phyloP scores from a whole-genome alignment of 1,140 invertebrate genomes.

The Leptinotarsa undecemlineata region DNA sequence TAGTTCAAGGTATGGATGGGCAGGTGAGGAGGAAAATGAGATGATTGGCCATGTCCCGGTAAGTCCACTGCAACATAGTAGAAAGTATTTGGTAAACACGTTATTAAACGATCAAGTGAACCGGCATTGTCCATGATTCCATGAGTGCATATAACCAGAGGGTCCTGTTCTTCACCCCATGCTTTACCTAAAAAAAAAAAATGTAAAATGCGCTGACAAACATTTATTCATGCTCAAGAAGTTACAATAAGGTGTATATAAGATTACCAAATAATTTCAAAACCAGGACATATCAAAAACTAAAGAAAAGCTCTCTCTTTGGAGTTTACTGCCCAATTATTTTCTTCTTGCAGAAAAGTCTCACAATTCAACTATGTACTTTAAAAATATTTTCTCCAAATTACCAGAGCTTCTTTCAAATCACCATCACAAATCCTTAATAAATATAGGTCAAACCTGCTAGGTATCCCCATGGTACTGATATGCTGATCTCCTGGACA shows the following conservation, averaged over 20 bases:
- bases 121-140: slow-evolving; percentile 68
- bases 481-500: not conserved
- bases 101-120: slow-evolving; percentile 67
- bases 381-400: not conserved
- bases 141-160: slow-evolving; percentile 65
- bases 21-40: slow-evolving; percentile 61
- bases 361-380: not conserved
- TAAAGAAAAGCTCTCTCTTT: not conserved
- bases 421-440: not conserved
- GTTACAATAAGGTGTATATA: not conserved
- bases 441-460: not conserved
- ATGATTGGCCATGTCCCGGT: slow-evolving; percentile 72
- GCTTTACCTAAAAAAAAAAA: slow-evolving; percentile 60
- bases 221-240: not conserved
- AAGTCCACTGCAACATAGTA: slow-evolving; percentile 70
- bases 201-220: not conserved
- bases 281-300: not conserved
- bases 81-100: slow-evolving; percentile 60
- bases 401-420: not conserved
- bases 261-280: too few relatives aligned
- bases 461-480: slow-evolving; percentile 9
- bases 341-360: not conserved
- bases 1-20: slow-evolving; percentile 57
- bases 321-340: not conserved
- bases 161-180: slow-evolving; percentile 63